Evolutionary conservation across 1,140 invertebrate species (phyloP).

Genomic region (Batillaria attramentaria): DNA sequence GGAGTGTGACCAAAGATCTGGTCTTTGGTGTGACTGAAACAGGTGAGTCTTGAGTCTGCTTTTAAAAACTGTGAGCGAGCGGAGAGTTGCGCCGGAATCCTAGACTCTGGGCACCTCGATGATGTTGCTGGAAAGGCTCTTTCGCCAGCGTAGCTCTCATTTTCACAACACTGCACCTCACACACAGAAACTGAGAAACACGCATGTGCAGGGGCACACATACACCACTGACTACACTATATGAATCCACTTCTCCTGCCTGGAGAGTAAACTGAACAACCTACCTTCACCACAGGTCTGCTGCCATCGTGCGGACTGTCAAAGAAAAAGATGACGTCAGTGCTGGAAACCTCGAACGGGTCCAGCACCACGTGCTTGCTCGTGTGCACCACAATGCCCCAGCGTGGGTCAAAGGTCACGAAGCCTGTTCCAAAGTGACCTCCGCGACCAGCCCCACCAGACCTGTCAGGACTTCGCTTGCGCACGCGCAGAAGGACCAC

Average conservation of each 20-base stretch:
- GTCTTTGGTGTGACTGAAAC: too few species aligned
- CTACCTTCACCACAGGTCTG: background rate
- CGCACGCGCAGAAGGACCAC: conserved; percentile 21
- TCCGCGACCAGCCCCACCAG: background rate
- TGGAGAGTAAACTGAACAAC: too few species aligned
- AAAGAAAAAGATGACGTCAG: conserved; percentile 31
- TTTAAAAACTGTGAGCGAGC: too few species aligned
- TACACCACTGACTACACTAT: background rate
- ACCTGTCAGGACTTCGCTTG: conserved; percentile 13
- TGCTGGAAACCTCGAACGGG: conserved; percentile 31
- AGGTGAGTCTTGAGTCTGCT: too few species aligned
- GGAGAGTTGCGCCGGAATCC: too few species aligned
- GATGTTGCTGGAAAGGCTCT: too few species aligned
- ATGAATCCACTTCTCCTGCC: too few species aligned
- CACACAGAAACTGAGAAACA: background rate
- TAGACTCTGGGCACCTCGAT: too few species aligned
- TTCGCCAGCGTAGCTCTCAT: too few species aligned
- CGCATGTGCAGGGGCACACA: background rate
- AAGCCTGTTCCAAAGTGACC: conserved; percentile 31
- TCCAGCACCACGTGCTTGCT: conserved; percentile 38
- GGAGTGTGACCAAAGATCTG: too few species aligned
- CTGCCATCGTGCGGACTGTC: background rate
- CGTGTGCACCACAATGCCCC: conserved; percentile 25
- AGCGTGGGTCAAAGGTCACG: conserved; percentile 27
- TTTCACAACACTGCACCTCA: too few species aligned